A percentile compares a stretch with the other conserved stretches of the same genome.
phyloP scores from a whole-genome alignment of 2,113 vertebrate species.

The Dendrocopos noguchii region DNA sequence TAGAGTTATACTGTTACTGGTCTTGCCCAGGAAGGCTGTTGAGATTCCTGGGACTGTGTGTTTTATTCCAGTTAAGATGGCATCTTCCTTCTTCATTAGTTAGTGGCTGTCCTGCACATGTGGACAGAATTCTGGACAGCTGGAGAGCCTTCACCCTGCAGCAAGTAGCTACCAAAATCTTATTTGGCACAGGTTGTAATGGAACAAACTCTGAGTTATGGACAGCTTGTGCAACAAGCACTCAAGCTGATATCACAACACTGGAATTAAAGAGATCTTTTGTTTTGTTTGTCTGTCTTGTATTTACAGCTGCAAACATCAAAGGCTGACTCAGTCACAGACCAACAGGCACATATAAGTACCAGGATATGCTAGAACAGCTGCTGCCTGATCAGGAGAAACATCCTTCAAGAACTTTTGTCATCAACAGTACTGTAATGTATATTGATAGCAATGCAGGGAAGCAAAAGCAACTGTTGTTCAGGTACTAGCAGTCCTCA shows the following conservation, averaged over 20 bases:
- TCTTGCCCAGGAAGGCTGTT: background rate
- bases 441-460: background rate
- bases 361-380: background rate
- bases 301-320: background rate
- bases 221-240: background rate
- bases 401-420: background rate
- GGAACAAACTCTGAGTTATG: background rate
- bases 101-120: background rate
- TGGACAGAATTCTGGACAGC: background rate
- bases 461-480: background rate
- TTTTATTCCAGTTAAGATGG: background rate
- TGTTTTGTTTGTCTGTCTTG: background rate
- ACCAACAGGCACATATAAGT: background rate
- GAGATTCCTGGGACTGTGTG: background rate
- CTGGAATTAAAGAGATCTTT: background rate
- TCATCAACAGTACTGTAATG: background rate
- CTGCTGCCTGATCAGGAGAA: conserved; percentile 8
- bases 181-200: background rate
- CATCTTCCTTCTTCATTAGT: background rate
- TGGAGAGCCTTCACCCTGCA: background rate
- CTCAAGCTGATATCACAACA: background rate
- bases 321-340: background rate
- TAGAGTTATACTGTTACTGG: background rate
- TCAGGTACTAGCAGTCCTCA: background rate
- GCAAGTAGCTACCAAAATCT: background rate